Base-by-base conservation (phyloP, 1,140 invertebrate species). In the Rhizoglyphus robini region DNA sequence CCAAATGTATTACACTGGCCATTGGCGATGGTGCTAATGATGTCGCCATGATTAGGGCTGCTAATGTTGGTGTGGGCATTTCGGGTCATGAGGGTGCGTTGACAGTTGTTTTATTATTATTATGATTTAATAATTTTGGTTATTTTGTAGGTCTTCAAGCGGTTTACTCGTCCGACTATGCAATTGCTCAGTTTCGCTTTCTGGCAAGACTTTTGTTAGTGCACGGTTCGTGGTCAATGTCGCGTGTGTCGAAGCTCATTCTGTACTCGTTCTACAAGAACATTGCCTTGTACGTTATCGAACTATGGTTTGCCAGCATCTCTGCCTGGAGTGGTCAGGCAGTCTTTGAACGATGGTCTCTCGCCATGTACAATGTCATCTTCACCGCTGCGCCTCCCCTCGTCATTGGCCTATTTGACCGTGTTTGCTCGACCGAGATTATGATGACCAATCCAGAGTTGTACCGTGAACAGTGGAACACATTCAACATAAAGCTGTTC, bases 221-320 rank as follows among this genome's bases (percentile, higher is more conserved):
- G 38, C 96, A 99, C 75, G 96, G 96, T 49, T 90, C 94, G 23
- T 99, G 95, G 95, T 99, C 96, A 78, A 96, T 98, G 77, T 87
- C 86, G 62, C 81, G 96, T 69, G 88, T 97, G 79, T 94, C 89
- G 76, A 98, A 98, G 81, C 81, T 99, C 38, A 98, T 99, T 73
- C 82, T 99, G 20, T 99, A 99, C 79, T 96, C 91, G 68, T 99
- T 98, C 77, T 97, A 99, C 80, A 99, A 99, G 77, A 99, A 99
- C 78, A 96, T 99, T 73, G 97, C 94, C 76, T 81, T 99, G 0
- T 99, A 98, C 77, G 89, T 99, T 46, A 98, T 99, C 72, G 95
- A 98, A 80, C 80, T 99, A 46, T 99, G 95, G 95, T 99, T 97
- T 79, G 94, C 94, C 15, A 88, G 96, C 72, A 89, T 95, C 74